Evolutionary conservation across 1,140 invertebrate species (phyloP).

Genomic region (Varroa destructor): DNA sequence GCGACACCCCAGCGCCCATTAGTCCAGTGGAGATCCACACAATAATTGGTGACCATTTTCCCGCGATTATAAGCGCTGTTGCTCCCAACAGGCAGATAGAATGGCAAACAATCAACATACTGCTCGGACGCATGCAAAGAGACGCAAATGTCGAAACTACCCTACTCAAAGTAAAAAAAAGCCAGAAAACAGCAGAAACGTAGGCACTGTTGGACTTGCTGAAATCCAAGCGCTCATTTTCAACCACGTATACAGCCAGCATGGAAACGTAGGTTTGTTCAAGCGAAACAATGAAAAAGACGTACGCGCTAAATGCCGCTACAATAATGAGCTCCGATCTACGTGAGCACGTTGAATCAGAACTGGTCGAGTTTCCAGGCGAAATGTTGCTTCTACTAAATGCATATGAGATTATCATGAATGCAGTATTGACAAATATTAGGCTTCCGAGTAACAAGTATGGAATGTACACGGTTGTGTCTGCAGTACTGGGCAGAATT

Average conservation of each 20-base stretch:
- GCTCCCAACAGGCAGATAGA: neutral
- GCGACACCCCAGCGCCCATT: neutral
- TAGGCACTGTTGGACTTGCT: constrained; percentile 15
- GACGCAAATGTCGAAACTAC: constrained; percentile 1
- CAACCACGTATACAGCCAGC: constrained; percentile 3
- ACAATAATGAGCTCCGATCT: neutral
- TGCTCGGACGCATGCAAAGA: neutral
- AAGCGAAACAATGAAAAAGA: neutral
- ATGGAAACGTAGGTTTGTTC: constrained; percentile 16
- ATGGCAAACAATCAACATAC: constrained; percentile 7
- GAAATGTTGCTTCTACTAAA: neutral
- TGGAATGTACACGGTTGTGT: neutral
- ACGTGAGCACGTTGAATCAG: constrained; percentile 6
- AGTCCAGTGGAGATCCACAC: constrained; percentile 1
- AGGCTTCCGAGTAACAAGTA: neutral
- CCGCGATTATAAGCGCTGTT: neutral
- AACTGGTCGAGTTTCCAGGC: neutral
- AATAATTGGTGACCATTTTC: neutral
- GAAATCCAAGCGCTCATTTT: neutral
- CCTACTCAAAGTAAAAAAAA: neutral
- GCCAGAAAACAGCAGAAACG: constrained; percentile 13
- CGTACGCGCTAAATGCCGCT: neutral
- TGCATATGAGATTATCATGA: neutral
- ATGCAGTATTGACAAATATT: neutral
- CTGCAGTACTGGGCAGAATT: neutral